phyloP scores from a whole-genome alignment of 2,888 invertebrate species.

The Erynnis tages region DNA sequence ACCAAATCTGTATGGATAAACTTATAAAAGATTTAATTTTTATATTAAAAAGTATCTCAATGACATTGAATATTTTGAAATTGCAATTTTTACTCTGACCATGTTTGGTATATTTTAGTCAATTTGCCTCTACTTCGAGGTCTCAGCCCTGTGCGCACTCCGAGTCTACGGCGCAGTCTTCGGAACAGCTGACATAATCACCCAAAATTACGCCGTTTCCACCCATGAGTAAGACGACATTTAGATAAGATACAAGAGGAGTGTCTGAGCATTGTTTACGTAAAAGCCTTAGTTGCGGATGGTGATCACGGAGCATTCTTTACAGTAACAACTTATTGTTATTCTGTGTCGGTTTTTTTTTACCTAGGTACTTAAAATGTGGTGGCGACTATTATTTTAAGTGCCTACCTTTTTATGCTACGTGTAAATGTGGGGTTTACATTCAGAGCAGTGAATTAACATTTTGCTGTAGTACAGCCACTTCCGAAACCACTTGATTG shows the following conservation, averaged over 20 bases:
- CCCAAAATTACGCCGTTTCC: constrained; percentile 61
- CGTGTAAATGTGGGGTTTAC: not conserved
- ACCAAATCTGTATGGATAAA: too few relatives aligned
- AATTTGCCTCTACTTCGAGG: not conserved
- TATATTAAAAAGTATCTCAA: too few relatives aligned
- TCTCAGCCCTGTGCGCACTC: constrained; percentile 35
- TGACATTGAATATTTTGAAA: too few relatives aligned
- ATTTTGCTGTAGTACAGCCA: constrained; percentile 3
- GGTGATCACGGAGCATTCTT: constrained; percentile 62
- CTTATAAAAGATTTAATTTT: too few relatives aligned
- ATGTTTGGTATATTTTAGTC: not conserved
- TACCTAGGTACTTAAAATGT: constrained; percentile 27
- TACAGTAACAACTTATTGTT: constrained; percentile 45
- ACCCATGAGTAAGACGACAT: constrained; percentile 57
- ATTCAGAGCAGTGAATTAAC: constrained; percentile 1
- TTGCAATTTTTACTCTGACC: not conserved
- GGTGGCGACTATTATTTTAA: not conserved
- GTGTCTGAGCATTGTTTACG: constrained; percentile 60
- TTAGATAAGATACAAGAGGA: constrained; percentile 52
- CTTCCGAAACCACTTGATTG: constrained; percentile 12
- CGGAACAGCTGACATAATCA: constrained; percentile 72
- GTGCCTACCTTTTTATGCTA: not conserved
- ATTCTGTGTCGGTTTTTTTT: constrained; percentile 49
- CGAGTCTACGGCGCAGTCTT: constrained; percentile 61
- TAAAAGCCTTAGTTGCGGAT: constrained; percentile 65